These are phyloP conservation scores for Andrena trimmerana DNA, from an alignment of 2,888 invertebrate genomes.

Conservation along the genomic window DNA sequence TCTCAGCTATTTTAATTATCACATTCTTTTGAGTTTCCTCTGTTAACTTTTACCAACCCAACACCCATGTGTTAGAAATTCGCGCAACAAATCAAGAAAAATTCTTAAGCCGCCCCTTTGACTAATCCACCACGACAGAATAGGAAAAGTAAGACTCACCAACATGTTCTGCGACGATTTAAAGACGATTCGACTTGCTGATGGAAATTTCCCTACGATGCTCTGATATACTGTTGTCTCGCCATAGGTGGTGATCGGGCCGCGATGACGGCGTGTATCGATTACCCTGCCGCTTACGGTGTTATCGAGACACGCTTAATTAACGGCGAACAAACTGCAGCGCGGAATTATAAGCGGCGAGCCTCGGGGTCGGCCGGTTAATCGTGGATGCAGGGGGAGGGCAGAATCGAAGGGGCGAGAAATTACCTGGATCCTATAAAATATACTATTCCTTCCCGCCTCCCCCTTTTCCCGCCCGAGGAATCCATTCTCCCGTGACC, in stretches of 20 bases:
- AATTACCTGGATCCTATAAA: constrained; percentile 64
- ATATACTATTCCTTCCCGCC: constrained; percentile 49
- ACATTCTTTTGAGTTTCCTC: no score
- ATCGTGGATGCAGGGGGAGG: constrained; percentile 51
- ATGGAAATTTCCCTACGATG: constrained; percentile 4
- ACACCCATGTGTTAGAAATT: no score
- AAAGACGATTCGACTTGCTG: not conserved
- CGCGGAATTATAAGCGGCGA: constrained; percentile 52
- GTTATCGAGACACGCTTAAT: constrained; percentile 71
- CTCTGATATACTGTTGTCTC: constrained; percentile 37
- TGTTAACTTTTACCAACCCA: no score
- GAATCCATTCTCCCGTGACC: constrained; percentile 52
- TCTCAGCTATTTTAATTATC: no score
- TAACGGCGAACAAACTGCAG: constrained; percentile 69
- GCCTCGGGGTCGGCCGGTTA: constrained; percentile 38
- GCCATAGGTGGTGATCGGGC: constrained; percentile 49
- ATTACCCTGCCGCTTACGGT: constrained; percentile 66
- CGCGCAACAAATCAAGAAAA: no score
- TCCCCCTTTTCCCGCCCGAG: constrained; percentile 25
- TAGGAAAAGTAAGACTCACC: not conserved
- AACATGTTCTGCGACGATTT: not conserved
- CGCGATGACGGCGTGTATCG: constrained; percentile 69
- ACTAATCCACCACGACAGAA: no score
- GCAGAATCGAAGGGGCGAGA: constrained; percentile 37
- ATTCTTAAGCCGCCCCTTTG: no score